Conservation (phyloP, 2,888 invertebrate genomes). For the Papilio elwesi region DNA sequence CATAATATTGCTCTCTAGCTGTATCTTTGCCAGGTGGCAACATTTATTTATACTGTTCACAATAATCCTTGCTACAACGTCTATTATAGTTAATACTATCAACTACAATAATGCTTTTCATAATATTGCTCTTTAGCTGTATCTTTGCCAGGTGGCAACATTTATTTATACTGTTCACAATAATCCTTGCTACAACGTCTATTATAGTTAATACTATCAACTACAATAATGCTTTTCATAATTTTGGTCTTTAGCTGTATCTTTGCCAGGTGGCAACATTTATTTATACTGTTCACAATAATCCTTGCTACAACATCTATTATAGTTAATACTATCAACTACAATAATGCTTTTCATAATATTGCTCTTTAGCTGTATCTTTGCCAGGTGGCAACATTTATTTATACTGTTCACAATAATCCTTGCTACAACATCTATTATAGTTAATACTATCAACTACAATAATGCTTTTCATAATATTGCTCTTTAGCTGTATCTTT, state of each 20-base stretch:
- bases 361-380: background rate
- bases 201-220: background rate
- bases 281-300: conserved; percentile 42
- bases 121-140: too few species aligned
- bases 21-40: too few species aligned
- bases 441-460: conserved; percentile 12
- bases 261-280: too few species aligned
- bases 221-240: too few species aligned
- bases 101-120: too few species aligned
- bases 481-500: too few species aligned
- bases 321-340: conserved; percentile 6
- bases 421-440: conserved; percentile 18
- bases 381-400: too few species aligned
- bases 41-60: conserved; percentile 48
- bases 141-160: too few species aligned
- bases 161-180: conserved; percentile 47
- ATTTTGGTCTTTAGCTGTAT: too few species aligned
- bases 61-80: too few species aligned
- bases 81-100: too few species aligned
- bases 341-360: conserved; percentile 29
- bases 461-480: conserved; percentile 27
- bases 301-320: conserved; percentile 27
- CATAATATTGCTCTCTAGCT: too few species aligned
- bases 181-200: conserved; percentile 27
- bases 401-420: conserved; percentile 40